Percentiles rank a stretch among this genome's conserved stretches.
Evolutionary conservation across 2,113 vertebrate species (phyloP).

Genomic region (Pholis gunnellus): DNA sequence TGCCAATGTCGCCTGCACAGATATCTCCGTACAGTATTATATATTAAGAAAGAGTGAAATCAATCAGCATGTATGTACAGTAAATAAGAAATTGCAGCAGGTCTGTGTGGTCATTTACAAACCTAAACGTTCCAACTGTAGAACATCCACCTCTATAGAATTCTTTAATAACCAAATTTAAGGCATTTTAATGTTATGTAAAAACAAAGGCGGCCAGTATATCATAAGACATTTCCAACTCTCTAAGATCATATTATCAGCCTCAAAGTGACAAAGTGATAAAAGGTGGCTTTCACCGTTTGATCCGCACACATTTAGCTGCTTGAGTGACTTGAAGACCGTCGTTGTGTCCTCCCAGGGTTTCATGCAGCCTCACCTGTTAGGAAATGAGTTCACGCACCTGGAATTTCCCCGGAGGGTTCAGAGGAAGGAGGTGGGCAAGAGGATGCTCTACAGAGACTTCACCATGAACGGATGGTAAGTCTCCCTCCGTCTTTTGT

Average conservation of each 20-base stretch:
- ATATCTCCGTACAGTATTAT: neutral
- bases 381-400: constrained; percentile 99
- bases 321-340: constrained; percentile 14
- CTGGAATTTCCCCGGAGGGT: constrained; percentile 98
- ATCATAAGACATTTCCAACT: neutral
- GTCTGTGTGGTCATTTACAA: neutral
- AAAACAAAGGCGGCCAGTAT: neutral
- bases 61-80: neutral
- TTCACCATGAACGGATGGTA: constrained; percentile 99
- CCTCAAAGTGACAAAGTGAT: constrained; percentile 1
- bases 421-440: constrained; percentile 97
- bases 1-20: no score
- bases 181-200: neutral
- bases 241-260: neutral
- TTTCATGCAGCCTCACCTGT: constrained; percentile 96
- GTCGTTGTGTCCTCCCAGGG: constrained; percentile 82
- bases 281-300: neutral
- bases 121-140: neutral
- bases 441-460: constrained; percentile 97
- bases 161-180: neutral
- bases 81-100: neutral
- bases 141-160: neutral
- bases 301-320: neutral
- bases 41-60: neutral
- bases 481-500: constrained; percentile 50